phyloP scores from a whole-genome alignment of 2,113 vertebrate genomes.

The Leucoraja erinaceus region DNA sequence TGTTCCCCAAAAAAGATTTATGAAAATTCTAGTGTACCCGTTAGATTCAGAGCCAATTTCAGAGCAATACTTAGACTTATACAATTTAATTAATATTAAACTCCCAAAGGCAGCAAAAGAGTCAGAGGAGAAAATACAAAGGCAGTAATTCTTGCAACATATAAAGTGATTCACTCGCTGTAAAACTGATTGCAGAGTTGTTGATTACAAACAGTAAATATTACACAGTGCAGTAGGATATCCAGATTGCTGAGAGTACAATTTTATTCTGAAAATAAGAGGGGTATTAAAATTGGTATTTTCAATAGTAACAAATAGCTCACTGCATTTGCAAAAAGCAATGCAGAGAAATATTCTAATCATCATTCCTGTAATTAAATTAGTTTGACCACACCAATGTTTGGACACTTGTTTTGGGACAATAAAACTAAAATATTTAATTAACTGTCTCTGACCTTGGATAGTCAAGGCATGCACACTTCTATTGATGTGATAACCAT shows the following conservation, averaged over 20 bases:
- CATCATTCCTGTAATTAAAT: slow-evolving; percentile 22
- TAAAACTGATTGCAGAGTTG: slow-evolving; percentile 11
- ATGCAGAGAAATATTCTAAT: slow-evolving; percentile 26
- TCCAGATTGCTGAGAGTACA: not conserved
- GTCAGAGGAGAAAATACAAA: not conserved
- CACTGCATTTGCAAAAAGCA: not conserved
- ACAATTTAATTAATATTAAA: not conserved
- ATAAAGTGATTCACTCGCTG: not conserved
- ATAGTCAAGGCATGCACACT: slow-evolving; percentile 2
- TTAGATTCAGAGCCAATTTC: not conserved
- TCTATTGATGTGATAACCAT: not conserved
- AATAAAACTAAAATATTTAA: slow-evolving; percentile 30
- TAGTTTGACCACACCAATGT: not conserved
- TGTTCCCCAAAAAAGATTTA: not conserved
- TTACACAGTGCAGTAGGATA: not conserved
- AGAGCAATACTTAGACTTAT: not conserved
- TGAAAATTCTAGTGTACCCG: not conserved
- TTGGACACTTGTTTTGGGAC: not conserved
- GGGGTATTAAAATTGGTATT: not conserved
- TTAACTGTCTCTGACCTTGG: slow-evolving; percentile 17
- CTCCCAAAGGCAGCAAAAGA: not conserved
- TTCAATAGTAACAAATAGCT: not conserved
- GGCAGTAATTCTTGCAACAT: not conserved
- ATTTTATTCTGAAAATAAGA: not conserved
- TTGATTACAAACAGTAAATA: slow-evolving; percentile 34